A percentile compares a stretch with the other conserved stretches of the same genome.
Evolutionary conservation across 2,797 vertebrate species (phyloP).

Genomic region (Euphonia xanthogaster): DNA sequence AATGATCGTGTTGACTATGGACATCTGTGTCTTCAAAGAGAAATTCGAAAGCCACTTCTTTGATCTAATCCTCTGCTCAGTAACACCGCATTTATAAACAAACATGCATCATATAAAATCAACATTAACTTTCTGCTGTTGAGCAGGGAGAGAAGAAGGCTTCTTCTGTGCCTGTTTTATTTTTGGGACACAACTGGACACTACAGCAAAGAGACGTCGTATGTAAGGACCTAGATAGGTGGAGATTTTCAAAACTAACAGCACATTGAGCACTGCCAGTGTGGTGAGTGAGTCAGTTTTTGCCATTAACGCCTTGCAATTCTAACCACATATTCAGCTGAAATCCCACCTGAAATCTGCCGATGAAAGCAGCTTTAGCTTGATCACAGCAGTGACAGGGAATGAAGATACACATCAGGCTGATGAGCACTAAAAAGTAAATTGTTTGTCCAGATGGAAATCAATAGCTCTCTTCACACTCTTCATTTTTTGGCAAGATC

Average conservation of each 20-base stretch:
- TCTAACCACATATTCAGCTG: background rate
- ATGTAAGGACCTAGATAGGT: background rate
- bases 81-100: conserved; percentile 35
- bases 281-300: background rate
- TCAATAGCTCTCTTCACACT: conserved; percentile 32
- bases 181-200: background rate
- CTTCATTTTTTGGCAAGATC: conserved; percentile 20
- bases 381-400: background rate
- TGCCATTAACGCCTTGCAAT: background rate
- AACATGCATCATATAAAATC: background rate
- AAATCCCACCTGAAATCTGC: conserved; percentile 10
- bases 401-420: conserved; percentile 31
- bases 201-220: background rate
- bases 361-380: background rate
- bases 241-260: background rate
- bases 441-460: conserved; percentile 50
- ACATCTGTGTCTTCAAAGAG: background rate
- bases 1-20: background rate
- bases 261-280: background rate
- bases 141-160: background rate
- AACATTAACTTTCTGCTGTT: background rate
- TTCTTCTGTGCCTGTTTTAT: background rate
- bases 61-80: background rate
- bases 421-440: conserved; percentile 38
- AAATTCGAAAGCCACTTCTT: conserved; percentile 31